Conservation (phyloP, 2,113 vertebrate genomes). For the Chaetodon trifascialis region DNA sequence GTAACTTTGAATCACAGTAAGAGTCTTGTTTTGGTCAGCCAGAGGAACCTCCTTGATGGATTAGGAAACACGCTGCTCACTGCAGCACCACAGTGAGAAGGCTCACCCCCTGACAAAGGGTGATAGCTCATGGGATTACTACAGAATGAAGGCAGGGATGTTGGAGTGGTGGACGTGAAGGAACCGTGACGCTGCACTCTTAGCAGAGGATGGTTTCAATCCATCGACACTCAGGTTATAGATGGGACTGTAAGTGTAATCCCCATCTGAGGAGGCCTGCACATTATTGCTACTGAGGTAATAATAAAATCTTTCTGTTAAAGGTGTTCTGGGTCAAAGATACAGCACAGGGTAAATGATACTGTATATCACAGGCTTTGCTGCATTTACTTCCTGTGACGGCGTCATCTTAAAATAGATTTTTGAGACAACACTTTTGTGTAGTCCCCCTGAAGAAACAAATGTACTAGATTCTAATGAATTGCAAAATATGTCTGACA, state of each 20-base stretch:
- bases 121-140: slow-evolving; percentile 55
- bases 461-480: too few species aligned
- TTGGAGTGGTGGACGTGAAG: slow-evolving; percentile 15
- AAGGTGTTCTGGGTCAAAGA: slow-evolving; percentile 18
- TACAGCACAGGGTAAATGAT: neutral
- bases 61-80: slow-evolving; percentile 25
- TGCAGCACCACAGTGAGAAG: slow-evolving; percentile 5
- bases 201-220: neutral
- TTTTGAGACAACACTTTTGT: neutral
- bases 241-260: slow-evolving; percentile 32
- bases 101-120: slow-evolving; percentile 20
- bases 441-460: neutral
- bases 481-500: neutral
- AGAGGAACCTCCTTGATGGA: slow-evolving; percentile 24
- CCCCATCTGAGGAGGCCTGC: slow-evolving; percentile 9
- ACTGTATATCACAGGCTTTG: neutral
- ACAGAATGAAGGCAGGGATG: slow-evolving; percentile 32
- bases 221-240: slow-evolving; percentile 19
- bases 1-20: slow-evolving; percentile 14
- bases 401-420: neutral
- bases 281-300: slow-evolving; percentile 39
- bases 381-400: neutral
- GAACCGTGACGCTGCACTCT: neutral
- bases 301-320: slow-evolving; percentile 16
- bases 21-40: slow-evolving; percentile 4